Evolutionary conservation across 1,140 invertebrate species (phyloP).

Genomic region (Choristoneura fumiferana): DNA sequence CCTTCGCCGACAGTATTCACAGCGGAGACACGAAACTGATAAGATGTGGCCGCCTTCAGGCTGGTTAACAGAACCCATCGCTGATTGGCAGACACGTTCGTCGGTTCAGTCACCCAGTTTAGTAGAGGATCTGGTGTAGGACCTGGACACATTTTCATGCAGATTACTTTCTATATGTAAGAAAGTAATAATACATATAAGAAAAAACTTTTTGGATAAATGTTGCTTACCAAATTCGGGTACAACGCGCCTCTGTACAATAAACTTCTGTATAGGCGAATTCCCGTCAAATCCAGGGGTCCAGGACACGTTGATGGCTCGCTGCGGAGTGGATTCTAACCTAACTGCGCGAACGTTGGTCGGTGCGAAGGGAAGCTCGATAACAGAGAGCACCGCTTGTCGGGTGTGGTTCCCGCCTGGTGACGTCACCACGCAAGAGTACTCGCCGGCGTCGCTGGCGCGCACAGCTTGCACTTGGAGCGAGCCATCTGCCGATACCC

Average conservation of each 20-base stretch:
- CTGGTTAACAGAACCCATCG: conserved; percentile 90
- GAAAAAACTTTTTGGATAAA: too few relatives aligned
- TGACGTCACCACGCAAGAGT: conserved; percentile 90
- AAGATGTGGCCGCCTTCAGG: conserved; percentile 95
- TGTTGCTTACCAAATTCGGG: conserved; percentile 86
- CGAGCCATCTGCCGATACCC: conserved; percentile 86
- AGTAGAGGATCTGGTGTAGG: conserved; percentile 88
- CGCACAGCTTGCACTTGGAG: conserved; percentile 89
- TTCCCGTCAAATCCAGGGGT: conserved; percentile 98
- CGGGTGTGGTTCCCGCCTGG: conserved; percentile 95
- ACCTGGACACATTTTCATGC: conserved; percentile 76
- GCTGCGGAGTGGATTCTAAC: conserved; percentile 79
- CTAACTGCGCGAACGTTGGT: conserved; percentile 89
- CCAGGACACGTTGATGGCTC: conserved; percentile 95
- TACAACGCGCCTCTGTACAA: conserved; percentile 94
- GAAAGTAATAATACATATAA: background rate
- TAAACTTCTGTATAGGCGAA: conserved; percentile 95
- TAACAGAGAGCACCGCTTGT: conserved; percentile 90
- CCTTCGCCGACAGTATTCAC: conserved; percentile 98
- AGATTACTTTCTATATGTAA: too few relatives aligned
- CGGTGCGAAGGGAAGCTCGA: conserved; percentile 96
- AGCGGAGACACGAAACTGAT: conserved; percentile 97
- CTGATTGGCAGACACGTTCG: conserved; percentile 89
- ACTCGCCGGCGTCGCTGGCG: conserved; percentile 89
- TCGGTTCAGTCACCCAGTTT: conserved; percentile 93